Evolutionary conservation across 2,888 invertebrate species (phyloP).

Genomic region (Brachypterus glaber): DNA sequence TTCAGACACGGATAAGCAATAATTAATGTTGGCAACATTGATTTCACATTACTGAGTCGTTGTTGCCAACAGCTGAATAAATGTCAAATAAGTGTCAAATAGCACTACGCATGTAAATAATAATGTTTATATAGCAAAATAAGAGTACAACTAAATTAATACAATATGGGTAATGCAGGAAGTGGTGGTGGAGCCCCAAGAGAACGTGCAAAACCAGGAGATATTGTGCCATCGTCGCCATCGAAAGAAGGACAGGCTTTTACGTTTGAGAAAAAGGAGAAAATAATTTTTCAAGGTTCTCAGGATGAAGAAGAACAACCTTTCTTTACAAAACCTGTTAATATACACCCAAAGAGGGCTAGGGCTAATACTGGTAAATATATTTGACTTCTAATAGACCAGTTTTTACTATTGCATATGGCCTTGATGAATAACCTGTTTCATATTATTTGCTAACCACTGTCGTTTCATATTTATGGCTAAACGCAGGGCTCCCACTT

Average conservation of each 20-base stretch:
- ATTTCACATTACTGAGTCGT: too few relatives aligned
- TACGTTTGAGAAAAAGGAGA: constrained; percentile 75
- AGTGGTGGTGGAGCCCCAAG: constrained; percentile 62
- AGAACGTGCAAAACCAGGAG: constrained; percentile 66
- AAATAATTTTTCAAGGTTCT: constrained; percentile 54
- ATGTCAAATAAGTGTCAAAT: too few relatives aligned
- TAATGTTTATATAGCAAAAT: neutral
- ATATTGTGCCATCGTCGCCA: constrained; percentile 49
- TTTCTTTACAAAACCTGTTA: constrained; percentile 57
- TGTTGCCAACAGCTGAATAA: too few relatives aligned
- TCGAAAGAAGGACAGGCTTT: constrained; percentile 71
- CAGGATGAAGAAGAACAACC: constrained; percentile 74
- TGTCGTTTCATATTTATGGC: too few relatives aligned
- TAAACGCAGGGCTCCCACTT: too few relatives aligned
- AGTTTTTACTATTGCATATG: too few relatives aligned
- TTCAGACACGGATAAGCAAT: too few relatives aligned
- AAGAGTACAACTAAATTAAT: too few relatives aligned
- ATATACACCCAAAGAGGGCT: constrained; percentile 47
- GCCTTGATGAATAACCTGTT: too few relatives aligned
- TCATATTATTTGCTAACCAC: too few relatives aligned
- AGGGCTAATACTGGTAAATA: constrained; percentile 56
- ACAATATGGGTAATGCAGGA: constrained; percentile 67
- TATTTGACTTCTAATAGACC: too few relatives aligned
- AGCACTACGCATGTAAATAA: constrained; percentile 1
- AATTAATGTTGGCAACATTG: too few relatives aligned